These are phyloP conservation scores for Diogma glabrata DNA, from an alignment of 2,888 invertebrate species.

Conservation along the genomic window DNA sequence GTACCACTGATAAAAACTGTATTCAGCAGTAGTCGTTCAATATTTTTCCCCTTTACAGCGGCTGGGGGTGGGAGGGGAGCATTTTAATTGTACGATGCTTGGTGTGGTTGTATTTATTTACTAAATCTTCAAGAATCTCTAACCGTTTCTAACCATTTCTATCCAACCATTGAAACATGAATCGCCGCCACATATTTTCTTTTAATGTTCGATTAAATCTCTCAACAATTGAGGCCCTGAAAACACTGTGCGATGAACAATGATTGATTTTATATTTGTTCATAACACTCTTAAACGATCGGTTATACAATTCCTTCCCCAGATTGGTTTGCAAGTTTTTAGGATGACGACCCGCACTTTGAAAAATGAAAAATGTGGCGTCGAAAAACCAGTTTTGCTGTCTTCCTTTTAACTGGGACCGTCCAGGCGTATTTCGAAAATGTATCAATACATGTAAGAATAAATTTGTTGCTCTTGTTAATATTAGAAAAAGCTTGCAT, in stretches of 20 bases:
- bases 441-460: background rate
- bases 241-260: background rate
- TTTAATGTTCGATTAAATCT: slow-evolving; percentile 10
- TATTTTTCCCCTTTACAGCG: slow-evolving; percentile 25
- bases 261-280: background rate
- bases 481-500: background rate
- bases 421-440: background rate
- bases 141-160: slow-evolving; percentile 21
- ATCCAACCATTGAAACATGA: background rate
- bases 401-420: background rate
- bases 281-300: background rate
- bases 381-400: background rate
- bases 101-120: slow-evolving; percentile 26
- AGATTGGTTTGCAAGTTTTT: background rate
- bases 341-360: background rate
- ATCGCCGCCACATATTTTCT: slow-evolving; percentile 18
- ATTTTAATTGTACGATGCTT: slow-evolving; percentile 27
- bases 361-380: background rate
- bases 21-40: slow-evolving; percentile 18
- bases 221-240: slow-evolving; percentile 4
- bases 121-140: slow-evolving; percentile 15
- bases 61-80: no score
- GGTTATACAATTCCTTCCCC: background rate
- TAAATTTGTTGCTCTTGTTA: background rate
- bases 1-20: slow-evolving; percentile 21